Evolutionary conservation across 2,888 invertebrate genomes (phyloP).

Genomic region (Oligia strigilis): DNA sequence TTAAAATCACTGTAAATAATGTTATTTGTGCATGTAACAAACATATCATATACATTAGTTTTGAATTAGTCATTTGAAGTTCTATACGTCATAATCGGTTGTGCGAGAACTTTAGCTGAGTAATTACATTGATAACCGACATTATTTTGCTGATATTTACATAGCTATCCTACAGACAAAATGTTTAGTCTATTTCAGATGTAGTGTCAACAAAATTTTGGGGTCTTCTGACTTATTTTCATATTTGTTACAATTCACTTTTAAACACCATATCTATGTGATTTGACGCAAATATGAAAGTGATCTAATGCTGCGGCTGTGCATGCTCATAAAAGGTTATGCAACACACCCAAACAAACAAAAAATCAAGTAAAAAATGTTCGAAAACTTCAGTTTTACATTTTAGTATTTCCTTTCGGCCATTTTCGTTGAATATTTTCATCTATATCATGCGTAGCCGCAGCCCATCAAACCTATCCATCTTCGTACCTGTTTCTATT

Average conservation of each 20-base stretch:
- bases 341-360: conserved; percentile 51
- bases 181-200: neutral
- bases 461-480: conserved; percentile 42
- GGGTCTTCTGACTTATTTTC: conserved; percentile 31
- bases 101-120: conserved; percentile 41
- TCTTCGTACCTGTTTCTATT: conserved; percentile 69
- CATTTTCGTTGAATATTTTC: conserved; percentile 17
- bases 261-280: neutral
- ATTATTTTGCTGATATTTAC: conserved; percentile 44
- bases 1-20: conserved; percentile 64
- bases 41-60: conserved; percentile 71
- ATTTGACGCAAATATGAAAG: conserved; percentile 29
- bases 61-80: conserved; percentile 56
- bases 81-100: conserved; percentile 35
- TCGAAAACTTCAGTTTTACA: neutral
- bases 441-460: conserved; percentile 7
- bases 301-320: conserved; percentile 31
- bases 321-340: conserved; percentile 8
- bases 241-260: conserved; percentile 17
- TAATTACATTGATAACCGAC: conserved; percentile 19
- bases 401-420: neutral
- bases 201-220: conserved; percentile 37
- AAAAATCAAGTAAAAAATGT: conserved; percentile 2
- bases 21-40: conserved; percentile 52
- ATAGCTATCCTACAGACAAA: neutral